Base-by-base conservation (phyloP, 2,888 invertebrate genomes). In the Plemyria rubiginata region DNA sequence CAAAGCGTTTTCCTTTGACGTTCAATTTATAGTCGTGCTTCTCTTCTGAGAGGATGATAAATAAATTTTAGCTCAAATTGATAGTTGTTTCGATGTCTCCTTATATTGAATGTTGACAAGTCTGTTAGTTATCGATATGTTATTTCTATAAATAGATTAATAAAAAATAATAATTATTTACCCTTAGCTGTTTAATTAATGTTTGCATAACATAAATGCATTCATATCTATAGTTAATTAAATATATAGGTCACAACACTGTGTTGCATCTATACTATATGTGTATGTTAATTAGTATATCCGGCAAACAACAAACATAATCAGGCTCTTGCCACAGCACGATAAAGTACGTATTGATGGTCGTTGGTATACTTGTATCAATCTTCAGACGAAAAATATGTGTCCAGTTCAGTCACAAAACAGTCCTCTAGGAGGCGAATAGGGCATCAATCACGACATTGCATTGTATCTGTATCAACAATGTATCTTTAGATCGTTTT, bases 1-100 rank as follows among this genome's bases (percentile, higher is more conserved):
- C 62, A 74, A 73, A 80, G 68, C 54, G 62, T 28, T 54, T 36
- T 12, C 11, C 15, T 53, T 52, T 51, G 48, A 57, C 50, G 59
- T 58, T 22, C 29, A 45, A 55, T 50, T 58, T 50, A 45, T 46
- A 58, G 45, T 29, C n/a, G 43, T 56, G 3, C 32, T 8, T 43
- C 15, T 32, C 8, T 8, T 43, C 15, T 32, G 3, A 58, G 22
- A 32, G 32, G 9, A 50, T 43, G 6, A 28, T 46, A 4, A 48
- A 48, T 28, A 28, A 48, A 28, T 1, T 40, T n/a, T 48, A 22
- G 16, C 22, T 22, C n/a, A 22, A 36, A 13, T 22, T 22, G 48
- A 48, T 48, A 7, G n/a, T 43, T 15, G 8, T 45, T 16, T 45
- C 16, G 8, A 16, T 16, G 9, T 13, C 13, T 43, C 2, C 43